phyloP scores from a whole-genome alignment of 2,797 vertebrate genomes.

The Naso thynnoides region DNA sequence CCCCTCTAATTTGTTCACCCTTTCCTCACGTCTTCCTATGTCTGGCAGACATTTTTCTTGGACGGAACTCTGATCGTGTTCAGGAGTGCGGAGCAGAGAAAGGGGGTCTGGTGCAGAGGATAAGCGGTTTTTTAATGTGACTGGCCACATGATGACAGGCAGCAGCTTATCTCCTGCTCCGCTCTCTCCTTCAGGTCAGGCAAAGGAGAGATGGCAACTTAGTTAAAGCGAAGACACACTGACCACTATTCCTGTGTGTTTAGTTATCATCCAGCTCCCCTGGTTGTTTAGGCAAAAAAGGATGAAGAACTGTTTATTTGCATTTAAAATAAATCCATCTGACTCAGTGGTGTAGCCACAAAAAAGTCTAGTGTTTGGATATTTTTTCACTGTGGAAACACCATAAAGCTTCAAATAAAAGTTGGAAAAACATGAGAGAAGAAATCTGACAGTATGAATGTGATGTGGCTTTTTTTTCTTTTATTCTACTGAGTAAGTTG shows the following conservation, averaged over 20 bases:
- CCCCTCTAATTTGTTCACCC: conserved; percentile 22
- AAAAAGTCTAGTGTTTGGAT: not conserved
- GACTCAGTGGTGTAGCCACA: not conserved
- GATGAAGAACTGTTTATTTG: too few relatives aligned
- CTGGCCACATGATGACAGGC: conserved; percentile 49
- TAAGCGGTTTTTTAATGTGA: conserved; percentile 45
- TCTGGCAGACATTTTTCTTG: conserved; percentile 29
- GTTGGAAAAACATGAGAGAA: not conserved
- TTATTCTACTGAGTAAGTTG: too few relatives aligned
- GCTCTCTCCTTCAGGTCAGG: not conserved
- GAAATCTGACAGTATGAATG: not conserved
- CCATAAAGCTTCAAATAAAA: not conserved
- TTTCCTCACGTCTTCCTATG: conserved; percentile 22
- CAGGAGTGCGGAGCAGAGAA: conserved; percentile 4
- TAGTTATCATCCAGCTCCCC: not conserved
- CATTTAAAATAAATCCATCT: too few relatives aligned
- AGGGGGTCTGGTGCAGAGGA: conserved; percentile 15
- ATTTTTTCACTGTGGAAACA: not conserved
- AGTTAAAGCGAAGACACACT: not conserved
- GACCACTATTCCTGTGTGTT: not conserved
- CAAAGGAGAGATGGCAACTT: not conserved
- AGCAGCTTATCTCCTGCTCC: conserved; percentile 35
- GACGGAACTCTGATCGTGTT: conserved; percentile 40
- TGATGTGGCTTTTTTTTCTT: too few relatives aligned
- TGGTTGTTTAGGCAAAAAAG: not conserved